phyloP scores from a whole-genome alignment of 2,113 vertebrate genomes.

The Sialia sialis region DNA sequence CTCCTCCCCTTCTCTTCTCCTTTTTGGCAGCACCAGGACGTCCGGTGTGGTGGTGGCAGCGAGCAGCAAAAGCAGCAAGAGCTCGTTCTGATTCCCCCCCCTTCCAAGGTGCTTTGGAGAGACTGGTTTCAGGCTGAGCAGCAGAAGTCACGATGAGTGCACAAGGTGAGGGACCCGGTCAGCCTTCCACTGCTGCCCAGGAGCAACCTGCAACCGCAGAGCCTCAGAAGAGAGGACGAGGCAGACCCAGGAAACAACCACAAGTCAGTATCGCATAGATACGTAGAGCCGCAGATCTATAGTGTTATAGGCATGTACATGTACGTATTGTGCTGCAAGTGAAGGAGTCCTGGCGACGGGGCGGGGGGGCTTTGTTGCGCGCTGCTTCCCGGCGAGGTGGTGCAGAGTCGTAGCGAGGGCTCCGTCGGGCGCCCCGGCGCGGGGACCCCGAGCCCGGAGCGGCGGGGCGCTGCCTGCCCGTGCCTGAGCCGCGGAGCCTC shows the following conservation, averaged over 20 bases:
- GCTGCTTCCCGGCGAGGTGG: background rate
- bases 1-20: constrained; percentile 66
- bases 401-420: background rate
- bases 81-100: constrained; percentile 43
- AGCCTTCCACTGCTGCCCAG: constrained; percentile 82
- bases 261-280: constrained; percentile 83
- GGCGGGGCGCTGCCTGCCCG: background rate
- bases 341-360: background rate
- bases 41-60: constrained; percentile 81
- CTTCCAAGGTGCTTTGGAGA: constrained; percentile 61
- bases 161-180: constrained; percentile 87
- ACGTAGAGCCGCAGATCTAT: constrained; percentile 37
- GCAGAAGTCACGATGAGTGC: constrained; percentile 82
- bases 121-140: constrained; percentile 25
- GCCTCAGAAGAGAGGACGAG: constrained; percentile 90
- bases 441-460: background rate
- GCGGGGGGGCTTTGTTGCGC: background rate
- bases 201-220: constrained; percentile 85
- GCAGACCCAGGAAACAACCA: constrained; percentile 91
- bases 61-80: constrained; percentile 67
- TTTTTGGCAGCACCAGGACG: constrained; percentile 83
- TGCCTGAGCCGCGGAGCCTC: background rate
- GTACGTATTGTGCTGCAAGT: background rate
- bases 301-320: constrained; percentile 41
- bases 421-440: background rate